Base-by-base conservation (phyloP, 2,888 invertebrate species). In the Lithosia quadra region DNA sequence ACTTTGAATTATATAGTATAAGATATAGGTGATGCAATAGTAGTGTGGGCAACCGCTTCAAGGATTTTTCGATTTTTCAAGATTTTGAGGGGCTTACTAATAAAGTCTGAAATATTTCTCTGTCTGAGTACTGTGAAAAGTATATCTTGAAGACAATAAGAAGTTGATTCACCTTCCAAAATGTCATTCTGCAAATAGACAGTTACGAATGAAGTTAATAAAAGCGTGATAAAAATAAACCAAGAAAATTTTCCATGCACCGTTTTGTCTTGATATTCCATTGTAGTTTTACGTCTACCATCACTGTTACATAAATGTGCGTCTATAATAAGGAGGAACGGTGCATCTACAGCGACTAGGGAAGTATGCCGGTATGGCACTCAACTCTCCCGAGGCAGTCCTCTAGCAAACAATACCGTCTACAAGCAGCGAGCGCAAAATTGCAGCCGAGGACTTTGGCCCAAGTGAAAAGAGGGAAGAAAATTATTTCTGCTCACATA, bases 381-480 rank as follows among this genome's bases (percentile, higher is more conserved):
- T 82, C 69, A 57, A 72, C 65, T 77, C 76, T 70, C 77, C 69
- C 65, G 73, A 70, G 73, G 69, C 69, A 74, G 71, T 75, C 64
- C 75, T 80, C 68, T 11, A 73, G 72, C 80, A 79, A 83, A 84
- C 83, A 84, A 83, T 84, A 77, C 78, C 72, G 72, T 79, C 76
- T 79, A 73, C 75, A 77, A 71, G 72, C 72, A 69, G 70, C 67
- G 63, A 76, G 76, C 68, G 77, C 72, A 59, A 84, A 83, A 82
- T 83, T 81, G 79, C 81, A 77, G 69, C 74, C 28, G 65, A 71
- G 61, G 39, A 59, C 33, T 33, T 33, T 55, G 75, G 74, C 63
- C 39, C 63, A 78, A 78, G 73, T 61, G 55, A 73, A 39, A 65
- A 64, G 62, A 79, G 5, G 64, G 60, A 64, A 64, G 57, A 60